These are phyloP conservation scores for Drosophila ohnishii DNA, from an alignment of 1,140 invertebrate species.

Conservation along the genomic window DNA sequence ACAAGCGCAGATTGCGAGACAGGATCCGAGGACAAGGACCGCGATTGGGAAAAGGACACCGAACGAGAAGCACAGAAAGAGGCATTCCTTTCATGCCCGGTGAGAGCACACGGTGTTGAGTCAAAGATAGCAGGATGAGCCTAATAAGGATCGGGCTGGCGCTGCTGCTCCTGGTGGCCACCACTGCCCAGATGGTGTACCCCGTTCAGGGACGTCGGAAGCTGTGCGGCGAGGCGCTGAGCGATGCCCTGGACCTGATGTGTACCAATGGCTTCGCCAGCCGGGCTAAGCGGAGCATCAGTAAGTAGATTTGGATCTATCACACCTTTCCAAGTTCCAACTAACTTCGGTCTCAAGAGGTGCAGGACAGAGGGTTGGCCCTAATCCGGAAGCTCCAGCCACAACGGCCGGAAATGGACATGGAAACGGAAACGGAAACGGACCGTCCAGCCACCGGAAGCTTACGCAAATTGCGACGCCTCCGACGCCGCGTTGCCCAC, in stretches of 20 bases:
- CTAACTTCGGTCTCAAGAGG: conserved; percentile 24
- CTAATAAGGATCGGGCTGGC: conserved; percentile 46
- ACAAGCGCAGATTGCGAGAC: conserved; percentile 17
- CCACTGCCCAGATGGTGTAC: conserved; percentile 51
- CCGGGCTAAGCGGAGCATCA: conserved; percentile 41
- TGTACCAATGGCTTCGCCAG: conserved; percentile 62
- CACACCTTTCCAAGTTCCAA: conserved; percentile 3
- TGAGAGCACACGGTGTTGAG: conserved; percentile 8
- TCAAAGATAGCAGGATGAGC: conserved; percentile 31
- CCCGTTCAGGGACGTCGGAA: conserved; percentile 57
- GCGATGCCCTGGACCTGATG: conserved; percentile 62
- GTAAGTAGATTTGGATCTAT: conserved; percentile 39
- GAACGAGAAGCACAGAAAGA: conserved; percentile 5
- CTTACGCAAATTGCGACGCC: conserved; percentile 42
- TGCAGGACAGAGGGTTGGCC: conserved; percentile 15
- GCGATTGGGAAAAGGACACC: conserved; percentile 4
- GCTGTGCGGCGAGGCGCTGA: conserved; percentile 65
- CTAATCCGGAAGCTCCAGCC: conserved; percentile 10
- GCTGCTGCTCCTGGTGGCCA: conserved; percentile 55
- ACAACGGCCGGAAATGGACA: conserved; percentile 4
- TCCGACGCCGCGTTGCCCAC: conserved; percentile 57
- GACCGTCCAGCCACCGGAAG: conserved; percentile 5
- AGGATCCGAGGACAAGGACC: conserved; percentile 19
- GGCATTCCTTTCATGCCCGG: conserved; percentile 31
- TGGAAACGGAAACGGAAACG: background rate